These are phyloP conservation scores for Lasioglossum leucozonium DNA, from an alignment of 2,888 invertebrate genomes.

Conservation along the genomic window DNA sequence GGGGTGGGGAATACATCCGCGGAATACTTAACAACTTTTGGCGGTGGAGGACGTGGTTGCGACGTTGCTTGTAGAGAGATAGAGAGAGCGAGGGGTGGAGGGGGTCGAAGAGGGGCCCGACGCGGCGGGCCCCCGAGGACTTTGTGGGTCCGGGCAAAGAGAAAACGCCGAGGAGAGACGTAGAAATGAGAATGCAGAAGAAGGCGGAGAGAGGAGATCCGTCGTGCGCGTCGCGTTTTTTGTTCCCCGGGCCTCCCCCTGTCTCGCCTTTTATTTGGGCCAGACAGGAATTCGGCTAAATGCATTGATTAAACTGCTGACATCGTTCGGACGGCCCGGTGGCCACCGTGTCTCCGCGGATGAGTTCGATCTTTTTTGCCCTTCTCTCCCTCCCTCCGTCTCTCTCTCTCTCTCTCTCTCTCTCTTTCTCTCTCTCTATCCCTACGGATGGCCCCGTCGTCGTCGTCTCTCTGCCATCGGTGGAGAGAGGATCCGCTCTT, in stretches of 20 bases:
- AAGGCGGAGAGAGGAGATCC: slow-evolving; percentile 49
- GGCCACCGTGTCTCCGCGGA: slow-evolving; percentile 80
- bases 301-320: slow-evolving; percentile 84
- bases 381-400: too few relatives aligned
- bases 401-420: background rate
- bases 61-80: slow-evolving; percentile 21
- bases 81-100: slow-evolving; percentile 6
- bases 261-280: slow-evolving; percentile 83
- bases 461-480: background rate
- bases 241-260: slow-evolving; percentile 73
- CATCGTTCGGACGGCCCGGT: slow-evolving; percentile 82
- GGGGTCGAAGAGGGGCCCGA: slow-evolving; percentile 43
- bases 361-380: slow-evolving; percentile 78
- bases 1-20: slow-evolving; percentile 73
- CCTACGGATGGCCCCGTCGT: background rate
- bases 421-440: background rate
- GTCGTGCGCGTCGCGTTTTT: slow-evolving; percentile 76
- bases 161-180: slow-evolving; percentile 49
- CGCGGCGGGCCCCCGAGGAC: slow-evolving; percentile 40
- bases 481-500: background rate
- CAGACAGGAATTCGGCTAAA: slow-evolving; percentile 85
- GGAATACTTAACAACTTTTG: slow-evolving; percentile 80
- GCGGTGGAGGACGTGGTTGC: slow-evolving; percentile 37
- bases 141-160: slow-evolving; percentile 48
- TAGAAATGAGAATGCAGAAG: slow-evolving; percentile 39